phyloP scores from a whole-genome alignment of 2,888 invertebrate species.

The Muscina levida region DNA sequence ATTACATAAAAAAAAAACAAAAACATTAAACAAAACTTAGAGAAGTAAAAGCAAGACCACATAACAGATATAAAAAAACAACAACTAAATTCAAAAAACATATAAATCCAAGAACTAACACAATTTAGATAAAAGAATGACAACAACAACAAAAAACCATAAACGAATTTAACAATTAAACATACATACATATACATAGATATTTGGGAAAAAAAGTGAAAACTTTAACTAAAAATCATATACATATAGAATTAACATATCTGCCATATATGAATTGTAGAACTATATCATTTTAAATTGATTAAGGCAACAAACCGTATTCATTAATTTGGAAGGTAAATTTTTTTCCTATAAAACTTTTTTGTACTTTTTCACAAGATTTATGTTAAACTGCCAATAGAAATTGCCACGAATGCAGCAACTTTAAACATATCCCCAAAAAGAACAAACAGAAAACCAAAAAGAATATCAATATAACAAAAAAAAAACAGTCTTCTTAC shows the following conservation, averaged over 20 bases:
- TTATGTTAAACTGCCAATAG: conserved; percentile 60
- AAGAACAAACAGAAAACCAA: conserved; percentile 19
- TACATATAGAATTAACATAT: conserved; percentile 63
- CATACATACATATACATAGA: conserved; percentile 10
- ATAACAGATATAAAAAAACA: too few species aligned
- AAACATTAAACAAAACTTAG: conserved; percentile 63
- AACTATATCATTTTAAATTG: conserved; percentile 34
- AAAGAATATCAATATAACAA: too few species aligned
- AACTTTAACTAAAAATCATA: conserved; percentile 18
- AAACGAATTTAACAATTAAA: conserved; percentile 60
- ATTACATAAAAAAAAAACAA: conserved; percentile 51
- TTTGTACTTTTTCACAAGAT: not conserved
- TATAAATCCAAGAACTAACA: too few species aligned
- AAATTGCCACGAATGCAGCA: conserved; percentile 56
- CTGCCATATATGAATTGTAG: conserved; percentile 20
- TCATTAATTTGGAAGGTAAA: too few species aligned
- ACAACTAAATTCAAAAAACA: conserved; percentile 48
- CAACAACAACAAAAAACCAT: conserved; percentile 40
- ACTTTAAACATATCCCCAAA: conserved; percentile 63
- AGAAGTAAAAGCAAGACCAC: conserved; percentile 17
- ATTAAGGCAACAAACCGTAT: not conserved
- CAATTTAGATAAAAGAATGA: conserved; percentile 34
- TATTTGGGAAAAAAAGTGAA: conserved; percentile 23
- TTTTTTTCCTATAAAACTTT: conserved; percentile 26
- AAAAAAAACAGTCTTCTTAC: conserved; percentile 56